Conservation (phyloP, 92 coral and sea anemone species). For the Siderastrea siderea region DNA sequence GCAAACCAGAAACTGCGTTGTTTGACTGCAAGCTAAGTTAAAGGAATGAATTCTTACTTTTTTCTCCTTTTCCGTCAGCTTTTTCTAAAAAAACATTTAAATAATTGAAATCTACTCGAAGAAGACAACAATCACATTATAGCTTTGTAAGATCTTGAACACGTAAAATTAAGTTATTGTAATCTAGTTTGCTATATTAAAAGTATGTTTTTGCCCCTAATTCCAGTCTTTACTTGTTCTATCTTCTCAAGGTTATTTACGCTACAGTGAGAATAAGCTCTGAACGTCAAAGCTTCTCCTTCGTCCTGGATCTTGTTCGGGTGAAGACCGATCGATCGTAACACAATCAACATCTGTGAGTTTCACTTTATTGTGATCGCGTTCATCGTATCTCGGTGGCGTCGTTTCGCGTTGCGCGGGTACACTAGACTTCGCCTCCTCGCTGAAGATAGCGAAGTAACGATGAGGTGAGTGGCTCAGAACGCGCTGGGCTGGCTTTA, state of each 20-base stretch:
- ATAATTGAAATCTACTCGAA: background rate
- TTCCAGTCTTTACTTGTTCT: constrained; percentile 33
- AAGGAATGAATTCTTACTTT: background rate
- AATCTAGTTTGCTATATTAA: constrained; percentile 47
- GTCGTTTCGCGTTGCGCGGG: constrained; percentile 34
- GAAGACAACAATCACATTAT: constrained; percentile 15
- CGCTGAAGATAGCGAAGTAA: constrained; percentile 46
- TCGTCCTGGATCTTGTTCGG: constrained; percentile 29
- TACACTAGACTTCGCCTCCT: constrained; percentile 24
- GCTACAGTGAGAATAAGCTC: constrained; percentile 29
- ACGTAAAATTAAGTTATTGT: constrained; percentile 50
- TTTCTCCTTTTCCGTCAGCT: background rate
- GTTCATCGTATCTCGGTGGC: constrained; percentile 39
- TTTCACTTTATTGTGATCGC: constrained; percentile 17
- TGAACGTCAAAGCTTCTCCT: constrained; percentile 57
- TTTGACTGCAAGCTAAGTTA: constrained; percentile 4
- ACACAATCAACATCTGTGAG: background rate
- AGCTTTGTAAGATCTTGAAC: constrained; percentile 9
- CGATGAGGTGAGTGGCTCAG: constrained; percentile 33
- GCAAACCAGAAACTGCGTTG: constrained; percentile 38
- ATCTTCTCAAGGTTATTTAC: constrained; percentile 3
- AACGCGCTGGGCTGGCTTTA: constrained; percentile 46
- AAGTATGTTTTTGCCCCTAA: constrained; percentile 46
- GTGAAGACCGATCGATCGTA: constrained; percentile 15
- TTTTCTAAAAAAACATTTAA: background rate